A percentile compares a stretch with the other conserved stretches of the same genome.
Evolutionary conservation across 2,797 vertebrate genomes (phyloP).

Genomic region (Anniella stebbinsi): DNA sequence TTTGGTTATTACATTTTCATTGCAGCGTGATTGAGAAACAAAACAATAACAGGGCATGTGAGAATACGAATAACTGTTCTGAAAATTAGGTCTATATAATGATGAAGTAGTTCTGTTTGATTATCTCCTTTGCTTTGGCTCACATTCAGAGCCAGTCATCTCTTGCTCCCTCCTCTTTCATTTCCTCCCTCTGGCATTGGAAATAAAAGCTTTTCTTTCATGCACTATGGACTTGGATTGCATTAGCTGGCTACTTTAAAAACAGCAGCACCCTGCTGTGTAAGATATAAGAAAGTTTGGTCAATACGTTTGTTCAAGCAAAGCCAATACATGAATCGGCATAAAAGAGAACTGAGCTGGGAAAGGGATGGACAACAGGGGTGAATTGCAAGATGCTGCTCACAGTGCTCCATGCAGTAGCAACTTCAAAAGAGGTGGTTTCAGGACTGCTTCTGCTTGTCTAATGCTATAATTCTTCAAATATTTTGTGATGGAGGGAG

Average conservation of each 20-base stretch:
- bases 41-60: not conserved
- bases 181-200: not conserved
- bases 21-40: not conserved
- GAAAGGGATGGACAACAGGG: slow-evolving; percentile 26
- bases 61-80: not conserved
- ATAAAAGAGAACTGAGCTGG: slow-evolving; percentile 40
- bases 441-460: slow-evolving; percentile 55
- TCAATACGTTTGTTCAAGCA: slow-evolving; percentile 30
- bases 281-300: slow-evolving; percentile 16
- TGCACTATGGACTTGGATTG: not conserved
- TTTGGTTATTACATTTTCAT: not conserved
- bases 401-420: slow-evolving; percentile 48
- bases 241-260: not conserved
- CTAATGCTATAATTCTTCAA: slow-evolving; percentile 35
- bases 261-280: slow-evolving; percentile 13
- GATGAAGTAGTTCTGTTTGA: not conserved
- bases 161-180: not conserved
- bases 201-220: not conserved
- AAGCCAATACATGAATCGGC: slow-evolving; percentile 30
- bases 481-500: slow-evolving; percentile 43
- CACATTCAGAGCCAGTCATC: not conserved
- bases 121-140: not conserved
- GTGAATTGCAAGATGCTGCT: slow-evolving; percentile 47
- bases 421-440: slow-evolving; percentile 53
- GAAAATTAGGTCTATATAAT: not conserved